Percentiles rank a stretch among this genome's conserved stretches.
phyloP scores from a whole-genome alignment of 1,140 invertebrate genomes.

The Melipona quadrifasciata region DNA sequence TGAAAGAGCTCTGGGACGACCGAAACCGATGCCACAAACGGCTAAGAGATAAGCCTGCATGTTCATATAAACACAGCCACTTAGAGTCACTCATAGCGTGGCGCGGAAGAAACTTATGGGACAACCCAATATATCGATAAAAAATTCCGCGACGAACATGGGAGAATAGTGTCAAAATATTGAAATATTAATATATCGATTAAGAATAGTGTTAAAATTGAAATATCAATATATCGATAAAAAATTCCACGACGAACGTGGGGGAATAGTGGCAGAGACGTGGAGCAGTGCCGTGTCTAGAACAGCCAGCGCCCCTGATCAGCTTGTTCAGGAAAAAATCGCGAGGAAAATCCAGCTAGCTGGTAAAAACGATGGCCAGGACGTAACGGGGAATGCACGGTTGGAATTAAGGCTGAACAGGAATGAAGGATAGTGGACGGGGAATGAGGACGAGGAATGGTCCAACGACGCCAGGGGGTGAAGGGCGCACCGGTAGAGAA shows the following conservation, averaged over 20 bases:
- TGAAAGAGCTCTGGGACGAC: too few relatives aligned
- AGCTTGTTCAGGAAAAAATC: slow-evolving; percentile 15
- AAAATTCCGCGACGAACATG: too few relatives aligned
- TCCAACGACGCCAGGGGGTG: slow-evolving; percentile 47
- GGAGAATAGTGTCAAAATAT: too few relatives aligned
- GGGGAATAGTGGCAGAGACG: not conserved
- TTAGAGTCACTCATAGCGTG: too few relatives aligned
- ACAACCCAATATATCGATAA: too few relatives aligned
- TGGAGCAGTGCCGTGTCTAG: not conserved
- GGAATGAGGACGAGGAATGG: slow-evolving; percentile 69
- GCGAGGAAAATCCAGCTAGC: slow-evolving; percentile 29
- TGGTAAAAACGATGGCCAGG: slow-evolving; percentile 41
- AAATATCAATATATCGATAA: too few relatives aligned
- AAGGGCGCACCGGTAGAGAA: slow-evolving; percentile 61
- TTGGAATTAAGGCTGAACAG: slow-evolving; percentile 68
- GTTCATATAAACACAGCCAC: too few relatives aligned
- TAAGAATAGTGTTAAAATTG: too few relatives aligned
- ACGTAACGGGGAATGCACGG: slow-evolving; percentile 63
- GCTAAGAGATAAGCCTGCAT: too few relatives aligned
- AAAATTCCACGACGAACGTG: not conserved
- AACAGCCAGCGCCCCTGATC: not conserved
- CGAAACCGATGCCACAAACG: too few relatives aligned
- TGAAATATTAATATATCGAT: too few relatives aligned
- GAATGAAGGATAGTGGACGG: slow-evolving; percentile 66
- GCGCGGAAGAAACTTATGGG: too few relatives aligned